Conservation (phyloP, 2,797 vertebrate species). For the Threskiornis aethiopicus region DNA sequence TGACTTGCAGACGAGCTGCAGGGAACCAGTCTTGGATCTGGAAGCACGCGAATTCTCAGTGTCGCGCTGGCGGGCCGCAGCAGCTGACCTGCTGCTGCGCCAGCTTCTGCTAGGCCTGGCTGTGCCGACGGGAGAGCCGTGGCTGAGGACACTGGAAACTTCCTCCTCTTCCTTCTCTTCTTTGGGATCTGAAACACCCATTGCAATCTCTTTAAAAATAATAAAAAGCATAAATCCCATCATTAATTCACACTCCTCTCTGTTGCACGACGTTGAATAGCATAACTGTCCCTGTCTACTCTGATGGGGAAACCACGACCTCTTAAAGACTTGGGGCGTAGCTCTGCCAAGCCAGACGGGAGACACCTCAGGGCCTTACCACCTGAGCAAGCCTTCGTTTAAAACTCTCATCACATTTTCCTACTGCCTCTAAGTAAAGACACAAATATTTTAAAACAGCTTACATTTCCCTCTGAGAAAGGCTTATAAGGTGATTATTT, state of each 20-base stretch:
- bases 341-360: neutral
- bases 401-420: neutral
- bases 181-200: constrained; percentile 73
- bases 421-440: neutral
- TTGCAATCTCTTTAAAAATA: neutral
- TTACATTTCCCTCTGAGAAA: neutral
- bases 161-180: constrained; percentile 77
- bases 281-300: neutral
- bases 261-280: fast-evolving
- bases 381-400: neutral
- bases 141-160: constrained; percentile 25
- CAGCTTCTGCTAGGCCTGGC: constrained; percentile 70
- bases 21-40: constrained; percentile 70
- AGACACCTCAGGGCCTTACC: neutral
- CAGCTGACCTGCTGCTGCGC: constrained; percentile 71
- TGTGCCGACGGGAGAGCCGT: constrained; percentile 22
- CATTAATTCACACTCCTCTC: neutral
- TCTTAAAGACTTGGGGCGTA: fast-evolving
- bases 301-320: fast-evolving
- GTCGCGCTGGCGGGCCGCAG: constrained; percentile 60
- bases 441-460: neutral
- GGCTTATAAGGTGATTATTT: neutral
- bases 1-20: constrained; percentile 87
- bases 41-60: constrained; percentile 67
- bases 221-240: neutral